Evolutionary conservation across 1,140 invertebrate species (phyloP), one percentile per base, ranked within the genome.

Genomic region (Lepidotrigona ventralis): DNA sequence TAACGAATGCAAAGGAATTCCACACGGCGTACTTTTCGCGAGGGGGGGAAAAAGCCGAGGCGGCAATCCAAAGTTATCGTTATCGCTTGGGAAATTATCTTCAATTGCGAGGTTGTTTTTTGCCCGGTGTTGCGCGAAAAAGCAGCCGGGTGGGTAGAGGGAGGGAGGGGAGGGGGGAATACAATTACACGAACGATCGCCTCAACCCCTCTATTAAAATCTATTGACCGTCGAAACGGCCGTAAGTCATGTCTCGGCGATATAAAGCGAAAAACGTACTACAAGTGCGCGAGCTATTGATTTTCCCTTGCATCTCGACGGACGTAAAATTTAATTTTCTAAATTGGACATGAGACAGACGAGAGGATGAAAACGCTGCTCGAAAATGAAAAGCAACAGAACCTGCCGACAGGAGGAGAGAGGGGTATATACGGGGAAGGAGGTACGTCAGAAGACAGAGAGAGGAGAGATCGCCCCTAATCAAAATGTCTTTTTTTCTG

Each of bases 261-360:
- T 53, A 29, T 70, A 23, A 39, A 53, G 66, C 66, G n/a, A 39
- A 54, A 46, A 78, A 39, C 17, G 39, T 70, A 46, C 8, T 46
- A 69, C 17, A 39, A 60, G 64, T 54, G 17, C 39, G 23, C 26
- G 4, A 46, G 26, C 54, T 78, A 83, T 83, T 78, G 81, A 83
- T 77, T 78, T 83, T 83, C 60, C 39, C 81, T 78, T 21, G 66
- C 66, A 53, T 81, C 63, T 51, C 60, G 46, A 77, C 81, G 60
- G 75, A 63, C 75, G 74, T 69, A 63, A 56, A 70, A 78, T 83
- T 78, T 83, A 83, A 83, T 83, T 78, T 83, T 83, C 46, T 71
- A 58, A 70, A 83, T 83, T 83, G 81, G 46, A 60, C 39, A 70
- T 54, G 75, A 78, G 46, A 78, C 73, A 54, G 79, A 83, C 81